A percentile compares a stretch with the other conserved stretches of the same genome.
Conservation (phyloP, 2,113 vertebrate genomes). For the Etheostoma spectabile region DNA sequence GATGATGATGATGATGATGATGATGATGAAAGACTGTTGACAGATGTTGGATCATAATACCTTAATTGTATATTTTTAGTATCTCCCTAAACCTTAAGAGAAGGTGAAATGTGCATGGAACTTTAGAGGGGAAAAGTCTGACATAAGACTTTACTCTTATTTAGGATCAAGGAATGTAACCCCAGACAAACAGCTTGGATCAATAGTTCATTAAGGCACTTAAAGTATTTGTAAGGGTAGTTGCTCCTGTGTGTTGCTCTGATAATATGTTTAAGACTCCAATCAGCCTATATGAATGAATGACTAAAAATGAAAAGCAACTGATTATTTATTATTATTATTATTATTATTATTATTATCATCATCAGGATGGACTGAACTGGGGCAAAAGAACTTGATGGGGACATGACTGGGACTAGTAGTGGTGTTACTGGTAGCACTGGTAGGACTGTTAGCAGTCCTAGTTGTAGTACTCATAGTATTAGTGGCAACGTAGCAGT, state of each 20-base stretch:
- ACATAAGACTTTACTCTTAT: not conserved
- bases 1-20: constrained; percentile 16
- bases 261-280: not conserved
- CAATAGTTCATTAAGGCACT: not conserved
- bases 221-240: not conserved
- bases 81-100: not conserved
- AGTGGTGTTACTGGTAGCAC: constrained; percentile 7
- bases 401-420: constrained; percentile 8
- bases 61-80: not conserved
- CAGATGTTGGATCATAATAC: not conserved
- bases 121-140: constrained; percentile 11
- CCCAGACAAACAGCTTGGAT: not conserved
- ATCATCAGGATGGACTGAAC: not conserved
- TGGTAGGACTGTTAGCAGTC: constrained; percentile 10
- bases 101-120: constrained; percentile 57
- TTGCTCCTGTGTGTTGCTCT: not conserved
- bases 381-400: not conserved
- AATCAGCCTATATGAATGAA: not conserved
- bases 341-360: not conserved
- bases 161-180: constrained; percentile 17
- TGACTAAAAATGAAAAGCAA: not conserved
- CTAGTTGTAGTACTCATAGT: not conserved
- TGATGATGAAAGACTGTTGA: constrained; percentile 13
- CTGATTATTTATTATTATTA: not conserved
- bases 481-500: constrained; percentile 23